Conservation (phyloP, 2,113 vertebrate genomes). For the Pachyramphus minor region DNA sequence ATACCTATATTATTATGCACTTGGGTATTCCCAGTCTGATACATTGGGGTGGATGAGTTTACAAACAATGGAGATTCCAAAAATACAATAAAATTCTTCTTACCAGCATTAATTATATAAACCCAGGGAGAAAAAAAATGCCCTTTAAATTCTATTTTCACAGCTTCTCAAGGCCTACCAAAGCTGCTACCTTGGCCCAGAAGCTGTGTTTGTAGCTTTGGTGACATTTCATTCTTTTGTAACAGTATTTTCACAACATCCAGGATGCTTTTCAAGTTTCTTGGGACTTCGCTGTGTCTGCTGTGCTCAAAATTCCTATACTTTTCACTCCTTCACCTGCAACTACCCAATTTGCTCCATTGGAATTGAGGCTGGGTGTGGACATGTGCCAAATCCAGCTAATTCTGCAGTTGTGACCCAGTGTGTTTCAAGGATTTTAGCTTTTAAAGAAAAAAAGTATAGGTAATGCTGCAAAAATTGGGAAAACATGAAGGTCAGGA, state of each 20-base stretch:
- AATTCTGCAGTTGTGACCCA: background rate
- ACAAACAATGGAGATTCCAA: background rate
- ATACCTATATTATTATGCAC: background rate
- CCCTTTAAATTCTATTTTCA: background rate
- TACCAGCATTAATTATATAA: background rate
- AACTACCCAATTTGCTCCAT: background rate
- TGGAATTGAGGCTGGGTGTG: background rate
- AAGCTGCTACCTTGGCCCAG: background rate
- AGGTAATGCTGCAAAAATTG: background rate
- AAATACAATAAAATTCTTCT: background rate
- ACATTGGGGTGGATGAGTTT: background rate
- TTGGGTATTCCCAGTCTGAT: background rate
- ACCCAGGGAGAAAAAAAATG: rapidly evolving
- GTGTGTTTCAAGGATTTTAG: background rate
- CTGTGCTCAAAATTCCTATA: background rate
- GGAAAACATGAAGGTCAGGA: background rate
- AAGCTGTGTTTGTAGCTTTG: background rate
- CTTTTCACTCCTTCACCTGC: background rate
- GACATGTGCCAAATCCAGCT: background rate
- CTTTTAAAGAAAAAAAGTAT: no score
- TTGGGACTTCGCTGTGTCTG: background rate
- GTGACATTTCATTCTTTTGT: rapidly evolving
- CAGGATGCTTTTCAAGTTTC: background rate
- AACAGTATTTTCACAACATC: background rate
- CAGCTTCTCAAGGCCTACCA: background rate